These are phyloP conservation scores for Bombus superbus DNA, from an alignment of 1,140 invertebrate species.

Conservation along the genomic window DNA sequence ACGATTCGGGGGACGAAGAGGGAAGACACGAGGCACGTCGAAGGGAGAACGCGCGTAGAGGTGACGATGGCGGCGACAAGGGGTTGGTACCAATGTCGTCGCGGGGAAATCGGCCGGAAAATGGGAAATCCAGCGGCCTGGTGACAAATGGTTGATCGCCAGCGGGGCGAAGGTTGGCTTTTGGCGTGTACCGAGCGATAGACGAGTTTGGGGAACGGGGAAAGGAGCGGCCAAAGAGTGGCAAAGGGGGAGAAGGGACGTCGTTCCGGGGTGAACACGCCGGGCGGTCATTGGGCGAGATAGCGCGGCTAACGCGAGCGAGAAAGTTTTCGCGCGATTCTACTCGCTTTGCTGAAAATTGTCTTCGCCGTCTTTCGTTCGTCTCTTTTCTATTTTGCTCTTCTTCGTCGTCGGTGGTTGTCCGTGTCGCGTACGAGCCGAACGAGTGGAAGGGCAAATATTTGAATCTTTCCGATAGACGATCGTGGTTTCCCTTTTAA, in stretches of 20 bases:
- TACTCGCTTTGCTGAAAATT: no score
- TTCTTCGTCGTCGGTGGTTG: no score
- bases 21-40: neutral
- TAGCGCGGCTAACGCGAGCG: neutral
- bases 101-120: constrained; percentile 81
- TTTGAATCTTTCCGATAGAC: neutral
- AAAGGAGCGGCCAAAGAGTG: neutral
- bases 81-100: constrained; percentile 60
- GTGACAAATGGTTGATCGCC: constrained; percentile 80
- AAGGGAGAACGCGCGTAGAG: neutral
- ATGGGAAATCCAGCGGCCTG: constrained; percentile 81
- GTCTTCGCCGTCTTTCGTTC: no score
- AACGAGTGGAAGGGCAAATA: neutral
- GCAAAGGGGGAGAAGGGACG: constrained; percentile 1
- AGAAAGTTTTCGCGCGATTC: neutral
- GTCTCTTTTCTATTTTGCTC: no score
- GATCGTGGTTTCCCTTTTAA: neutral
- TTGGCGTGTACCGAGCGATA: constrained; percentile 31
- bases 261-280: constrained; percentile 42
- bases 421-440: fast-evolving
- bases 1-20: constrained; percentile 3
- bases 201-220: constrained; percentile 10
- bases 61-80: constrained; percentile 9
- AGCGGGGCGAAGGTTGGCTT: constrained; percentile 51
- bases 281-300: constrained; percentile 54